Base-by-base conservation (phyloP, 1,140 invertebrate species). In the Hyphantria cunea region DNA sequence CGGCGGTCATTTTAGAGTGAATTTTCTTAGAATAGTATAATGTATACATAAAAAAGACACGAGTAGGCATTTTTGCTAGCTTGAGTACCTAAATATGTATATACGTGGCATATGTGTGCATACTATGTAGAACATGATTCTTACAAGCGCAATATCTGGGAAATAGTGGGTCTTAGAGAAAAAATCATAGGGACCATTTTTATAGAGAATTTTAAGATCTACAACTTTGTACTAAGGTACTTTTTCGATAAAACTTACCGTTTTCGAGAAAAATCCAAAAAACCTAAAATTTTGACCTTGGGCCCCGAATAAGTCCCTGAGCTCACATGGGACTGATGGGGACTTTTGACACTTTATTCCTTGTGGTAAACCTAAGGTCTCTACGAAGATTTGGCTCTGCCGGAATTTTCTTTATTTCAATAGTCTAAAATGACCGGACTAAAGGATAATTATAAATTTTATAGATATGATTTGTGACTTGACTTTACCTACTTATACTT, bases 401-500 rank as follows among this genome's bases (percentile, higher is more conserved):
- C 42, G 61, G 32, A 64, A 54, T 64, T 64, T 54, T 54, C 10
- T 9, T 55, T 64, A 64, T 54, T 64, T 49, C 37, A 54, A 32
- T n/a, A 42, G 44, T 54, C 60, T 63, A 63, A 63, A 45, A 25
- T 54, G 51, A 63, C 39, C 51, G 50, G 60, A 63, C 50, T 54
- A 48, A n/a, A n/a, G n/a, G n/a, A n/a, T n/a, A n/a, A n/a, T n/a
- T n/a, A n/a, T n/a, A n/a, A n/a, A n/a, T n/a, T n/a, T n/a, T n/a
- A n/a, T n/a, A n/a, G n/a, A n/a, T n/a, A n/a, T n/a, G n/a, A n/a
- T n/a, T n/a, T n/a, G n/a, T n/a, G n/a, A n/a, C n/a, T n/a, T n/a
- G n/a, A n/a, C n/a, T n/a, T n/a, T n/a, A n/a, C n/a, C n/a, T n/a
- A n/a, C n/a, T n/a, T n/a, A n/a, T n/a, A n/a, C n/a, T n/a, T n/a